phyloP scores from a whole-genome alignment of 2,888 invertebrate genomes.

The Acholoe squamosa region DNA sequence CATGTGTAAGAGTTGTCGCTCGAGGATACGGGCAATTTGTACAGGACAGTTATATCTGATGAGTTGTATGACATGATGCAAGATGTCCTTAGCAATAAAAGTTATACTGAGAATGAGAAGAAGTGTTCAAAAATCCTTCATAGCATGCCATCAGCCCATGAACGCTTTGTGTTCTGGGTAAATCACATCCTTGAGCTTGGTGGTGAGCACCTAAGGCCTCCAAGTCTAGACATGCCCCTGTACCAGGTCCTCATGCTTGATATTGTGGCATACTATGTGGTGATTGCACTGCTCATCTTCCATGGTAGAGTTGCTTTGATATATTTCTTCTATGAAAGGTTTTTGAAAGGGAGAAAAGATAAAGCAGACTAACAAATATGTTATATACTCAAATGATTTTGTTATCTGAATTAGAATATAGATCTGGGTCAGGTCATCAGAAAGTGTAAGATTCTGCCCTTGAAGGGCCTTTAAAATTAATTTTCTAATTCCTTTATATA shows the following conservation, averaged over 20 bases:
- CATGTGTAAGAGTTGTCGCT: background rate
- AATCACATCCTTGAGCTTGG: constrained; percentile 49
- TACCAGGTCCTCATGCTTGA: constrained; percentile 56
- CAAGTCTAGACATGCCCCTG: constrained; percentile 33
- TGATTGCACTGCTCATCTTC: background rate
- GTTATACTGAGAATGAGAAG: background rate
- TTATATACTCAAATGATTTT: too few species aligned
- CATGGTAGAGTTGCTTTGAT: background rate
- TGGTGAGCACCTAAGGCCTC: constrained; percentile 29
- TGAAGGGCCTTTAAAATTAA: too few species aligned
- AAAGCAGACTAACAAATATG: too few species aligned
- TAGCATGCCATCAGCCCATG: constrained; percentile 27
- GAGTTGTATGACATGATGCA: constrained; percentile 13
- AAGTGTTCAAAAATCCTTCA: constrained; percentile 42
- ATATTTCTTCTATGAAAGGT: background rate
- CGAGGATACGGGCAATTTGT: constrained; percentile 22
- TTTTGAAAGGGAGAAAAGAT: background rate
- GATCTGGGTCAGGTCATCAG: too few species aligned
- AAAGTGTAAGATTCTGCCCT: too few species aligned
- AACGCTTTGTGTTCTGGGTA: constrained; percentile 41
- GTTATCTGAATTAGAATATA: too few species aligned
- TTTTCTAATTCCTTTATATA: too few species aligned
- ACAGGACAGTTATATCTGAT: constrained; percentile 27
- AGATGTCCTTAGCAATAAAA: constrained; percentile 16
- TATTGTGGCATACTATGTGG: constrained; percentile 22